Base-by-base conservation (phyloP, 1,140 invertebrate species). In the Saxidomus purpurata region DNA sequence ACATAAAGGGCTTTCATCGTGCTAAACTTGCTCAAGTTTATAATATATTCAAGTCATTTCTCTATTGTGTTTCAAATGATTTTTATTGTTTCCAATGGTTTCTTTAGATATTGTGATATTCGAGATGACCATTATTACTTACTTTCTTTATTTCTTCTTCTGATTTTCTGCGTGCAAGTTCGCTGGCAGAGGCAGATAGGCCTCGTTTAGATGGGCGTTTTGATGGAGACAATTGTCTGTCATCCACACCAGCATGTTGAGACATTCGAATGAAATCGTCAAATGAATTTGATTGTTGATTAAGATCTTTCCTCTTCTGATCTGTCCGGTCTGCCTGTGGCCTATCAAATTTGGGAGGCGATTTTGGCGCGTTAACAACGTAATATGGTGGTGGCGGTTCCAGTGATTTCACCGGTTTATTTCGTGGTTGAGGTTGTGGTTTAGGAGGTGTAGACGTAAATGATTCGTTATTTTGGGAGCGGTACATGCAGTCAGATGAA, bases 61-160 rank as follows among this genome's bases (percentile, higher is more conserved):
- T n/a, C n/a, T n/a, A n/a, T n/a, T n/a, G n/a, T n/a, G n/a, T n/a
- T n/a, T n/a, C n/a, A n/a, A n/a, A n/a, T n/a, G n/a, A n/a, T n/a
- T n/a, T n/a, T n/a, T n/a, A n/a, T n/a, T n/a, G n/a, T n/a, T n/a
- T n/a, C n/a, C n/a, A n/a, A n/a, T n/a, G n/a, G n/a, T n/a, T n/a
- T n/a, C n/a, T n/a, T n/a, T n/a, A n/a, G n/a, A n/a, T n/a, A n/a
- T n/a, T n/a, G n/a, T n/a, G n/a, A n/a, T n/a, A n/a, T n/a, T n/a
- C n/a, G n/a, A n/a, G n/a, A n/a, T n/a, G n/a, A n/a, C n/a, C n/a
- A n/a, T n/a, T n/a, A n/a, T n/a, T 43, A 8, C 52, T 34, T 88
- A 88, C 86, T 77, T 81, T 88, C 43, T 71, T 80, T 22, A 88
- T 88, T 40, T 88, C 86, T 22, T 88, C 86, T 52, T 88, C 86